Percentiles rank a stretch among this genome's conserved stretches.
phyloP scores from a whole-genome alignment of 2,888 invertebrate genomes.

The Ochropleura plecta region DNA sequence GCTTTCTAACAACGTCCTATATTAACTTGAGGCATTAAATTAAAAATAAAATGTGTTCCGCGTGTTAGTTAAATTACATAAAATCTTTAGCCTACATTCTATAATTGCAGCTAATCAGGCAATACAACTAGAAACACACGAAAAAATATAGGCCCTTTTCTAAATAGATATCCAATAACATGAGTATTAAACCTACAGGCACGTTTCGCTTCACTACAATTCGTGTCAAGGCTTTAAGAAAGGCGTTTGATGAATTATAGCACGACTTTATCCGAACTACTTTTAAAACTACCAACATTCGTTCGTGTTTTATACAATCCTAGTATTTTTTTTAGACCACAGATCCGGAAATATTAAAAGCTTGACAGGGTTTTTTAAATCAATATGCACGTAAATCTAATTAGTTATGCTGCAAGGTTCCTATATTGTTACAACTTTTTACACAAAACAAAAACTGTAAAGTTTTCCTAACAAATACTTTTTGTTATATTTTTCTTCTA shows the following conservation, averaged over 20 bases:
- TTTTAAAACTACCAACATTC: slow-evolving; percentile 31
- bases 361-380: slow-evolving; percentile 13
- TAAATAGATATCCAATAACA: slow-evolving; percentile 34
- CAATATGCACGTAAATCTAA: slow-evolving; percentile 5
- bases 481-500: slow-evolving; percentile 10
- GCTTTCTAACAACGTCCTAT: slow-evolving; percentile 48
- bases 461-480: slow-evolving; percentile 5
- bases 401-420: slow-evolving; percentile 41
- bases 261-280: slow-evolving; percentile 56
- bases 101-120: slow-evolving; percentile 12
- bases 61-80: slow-evolving; percentile 18
- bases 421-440: slow-evolving; percentile 28
- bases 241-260: slow-evolving; percentile 69
- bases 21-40: slow-evolving; percentile 36
- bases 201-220: slow-evolving; percentile 67
- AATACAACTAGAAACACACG: neutral
- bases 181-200: slow-evolving; percentile 50
- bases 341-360: slow-evolving; percentile 11
- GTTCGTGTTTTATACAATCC: slow-evolving; percentile 20
- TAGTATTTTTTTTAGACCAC: slow-evolving; percentile 12
- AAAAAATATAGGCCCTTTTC: slow-evolving; percentile 29
- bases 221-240: slow-evolving; percentile 74
- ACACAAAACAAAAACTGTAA: slow-evolving; percentile 14
- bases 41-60: slow-evolving; percentile 14
- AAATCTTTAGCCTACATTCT: slow-evolving; percentile 32